phyloP scores from a whole-genome alignment of 2,888 invertebrate genomes.

The Xestia rhomboidea region DNA sequence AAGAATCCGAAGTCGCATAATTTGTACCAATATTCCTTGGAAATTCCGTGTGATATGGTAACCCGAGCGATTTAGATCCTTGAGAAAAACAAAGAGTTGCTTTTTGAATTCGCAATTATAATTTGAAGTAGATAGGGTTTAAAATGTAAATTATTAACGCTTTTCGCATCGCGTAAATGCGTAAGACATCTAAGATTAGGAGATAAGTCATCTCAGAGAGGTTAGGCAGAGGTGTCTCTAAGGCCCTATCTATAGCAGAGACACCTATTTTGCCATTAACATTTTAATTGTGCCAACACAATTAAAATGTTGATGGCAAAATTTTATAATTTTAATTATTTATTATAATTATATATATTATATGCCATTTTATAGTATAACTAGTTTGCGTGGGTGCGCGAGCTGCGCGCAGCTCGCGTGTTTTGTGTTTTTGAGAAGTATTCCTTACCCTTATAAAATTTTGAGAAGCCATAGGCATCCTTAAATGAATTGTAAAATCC shows the following conservation, averaged over 20 bases:
- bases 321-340: too few relatives aligned
- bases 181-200: neutral
- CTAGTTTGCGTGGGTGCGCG: too few relatives aligned
- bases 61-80: constrained; percentile 65
- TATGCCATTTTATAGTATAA: too few relatives aligned
- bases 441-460: too few relatives aligned
- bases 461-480: too few relatives aligned
- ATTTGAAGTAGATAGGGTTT: constrained; percentile 28
- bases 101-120: constrained; percentile 44
- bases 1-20: constrained; percentile 84
- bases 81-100: constrained; percentile 56
- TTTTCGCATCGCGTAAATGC: neutral
- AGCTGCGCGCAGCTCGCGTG: too few relatives aligned
- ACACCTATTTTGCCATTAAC: neutral
- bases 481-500: too few relatives aligned
- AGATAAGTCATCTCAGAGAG: neutral
- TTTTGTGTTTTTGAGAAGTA: too few relatives aligned
- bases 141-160: neutral
- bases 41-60: constrained; percentile 67
- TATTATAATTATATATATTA: too few relatives aligned
- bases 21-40: constrained; percentile 82
- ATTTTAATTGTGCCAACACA: too few relatives aligned
- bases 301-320: too few relatives aligned
- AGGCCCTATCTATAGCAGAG: too few relatives aligned
- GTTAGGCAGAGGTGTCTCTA: neutral